Percentiles rank a stretch among this genome's conserved stretches.
phyloP scores from a whole-genome alignment of 2,888 invertebrate genomes.

The Apantesis nais region DNA sequence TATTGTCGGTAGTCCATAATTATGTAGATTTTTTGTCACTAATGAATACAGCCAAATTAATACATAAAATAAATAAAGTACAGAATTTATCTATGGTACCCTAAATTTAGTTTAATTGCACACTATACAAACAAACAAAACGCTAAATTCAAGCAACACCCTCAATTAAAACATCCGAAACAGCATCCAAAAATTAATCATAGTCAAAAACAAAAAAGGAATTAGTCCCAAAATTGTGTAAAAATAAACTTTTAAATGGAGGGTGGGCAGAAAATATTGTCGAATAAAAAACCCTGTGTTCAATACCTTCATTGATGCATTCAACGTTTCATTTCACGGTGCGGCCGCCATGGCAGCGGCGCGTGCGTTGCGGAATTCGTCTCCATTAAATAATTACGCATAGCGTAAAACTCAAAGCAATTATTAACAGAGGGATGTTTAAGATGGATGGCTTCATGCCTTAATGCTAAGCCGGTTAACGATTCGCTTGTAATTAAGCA shows the following conservation, averaged over 20 bases:
- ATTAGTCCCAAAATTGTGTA: slow-evolving; percentile 29
- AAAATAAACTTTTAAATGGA: slow-evolving; percentile 35
- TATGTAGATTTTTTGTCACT: background rate
- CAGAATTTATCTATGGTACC: background rate
- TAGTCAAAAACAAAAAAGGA: slow-evolving; percentile 30
- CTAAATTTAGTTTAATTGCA: background rate
- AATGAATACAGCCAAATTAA: background rate
- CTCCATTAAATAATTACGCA: slow-evolving; percentile 78
- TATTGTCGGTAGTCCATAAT: background rate
- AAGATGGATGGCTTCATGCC: slow-evolving; percentile 43
- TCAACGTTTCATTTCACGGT: slow-evolving; percentile 79
- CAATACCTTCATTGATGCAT: slow-evolving; percentile 64
- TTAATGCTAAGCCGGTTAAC: slow-evolving; percentile 34
- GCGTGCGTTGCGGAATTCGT: slow-evolving; percentile 71
- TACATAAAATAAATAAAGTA: background rate
- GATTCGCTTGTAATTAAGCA: slow-evolving; percentile 26
- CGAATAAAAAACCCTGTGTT: slow-evolving; percentile 57
- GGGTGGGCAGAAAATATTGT: slow-evolving; percentile 43
- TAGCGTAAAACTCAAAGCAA: slow-evolving; percentile 49
- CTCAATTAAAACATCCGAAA: slow-evolving; percentile 47
- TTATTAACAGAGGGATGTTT: slow-evolving; percentile 49
- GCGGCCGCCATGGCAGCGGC: no score
- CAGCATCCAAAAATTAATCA: slow-evolving; percentile 45
- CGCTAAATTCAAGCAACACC: slow-evolving; percentile 35
- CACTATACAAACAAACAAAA: slow-evolving; percentile 7